Percentiles rank a stretch among this genome's conserved stretches.
phyloP scores from a whole-genome alignment of 2,888 invertebrate genomes.

The Synanthedon formicaeformis region DNA sequence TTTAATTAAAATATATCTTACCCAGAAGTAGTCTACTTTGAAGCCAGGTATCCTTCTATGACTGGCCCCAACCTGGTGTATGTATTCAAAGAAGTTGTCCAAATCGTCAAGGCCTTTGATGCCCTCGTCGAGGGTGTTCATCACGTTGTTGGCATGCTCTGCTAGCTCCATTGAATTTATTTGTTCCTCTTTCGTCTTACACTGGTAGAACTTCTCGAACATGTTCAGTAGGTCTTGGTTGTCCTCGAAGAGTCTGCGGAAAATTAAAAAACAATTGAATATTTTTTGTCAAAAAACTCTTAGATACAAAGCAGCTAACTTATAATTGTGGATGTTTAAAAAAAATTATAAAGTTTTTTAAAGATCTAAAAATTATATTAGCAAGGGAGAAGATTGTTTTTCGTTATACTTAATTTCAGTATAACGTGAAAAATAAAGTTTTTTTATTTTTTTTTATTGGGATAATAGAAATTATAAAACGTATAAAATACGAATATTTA shows the following conservation, averaged over 20 bases:
- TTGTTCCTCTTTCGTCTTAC: slow-evolving; percentile 84
- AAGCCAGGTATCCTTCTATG: slow-evolving; percentile 88
- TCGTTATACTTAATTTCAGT: no score
- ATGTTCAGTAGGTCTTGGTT: slow-evolving; percentile 82
- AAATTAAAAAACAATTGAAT: not conserved
- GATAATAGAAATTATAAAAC: no score
- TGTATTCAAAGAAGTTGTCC: slow-evolving; percentile 85
- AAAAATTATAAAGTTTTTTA: no score
- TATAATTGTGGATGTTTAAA: no score
- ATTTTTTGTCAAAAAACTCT: no score
- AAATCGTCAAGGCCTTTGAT: slow-evolving; percentile 88
- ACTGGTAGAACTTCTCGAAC: slow-evolving; percentile 84
- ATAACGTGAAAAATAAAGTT: no score
- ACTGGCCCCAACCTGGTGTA: slow-evolving; percentile 85
- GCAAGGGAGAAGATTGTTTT: no score
- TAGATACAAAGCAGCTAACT: no score
- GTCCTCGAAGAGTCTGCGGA: slow-evolving; percentile 85
- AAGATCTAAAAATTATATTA: no score
- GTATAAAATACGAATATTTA: no score
- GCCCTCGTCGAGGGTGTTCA: slow-evolving; percentile 90
- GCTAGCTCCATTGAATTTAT: slow-evolving; percentile 84
- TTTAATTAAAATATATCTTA: slow-evolving; percentile 43
- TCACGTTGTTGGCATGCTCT: slow-evolving; percentile 89
- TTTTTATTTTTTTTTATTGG: no score
- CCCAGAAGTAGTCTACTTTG: slow-evolving; percentile 90